phyloP scores from a whole-genome alignment of 2,888 invertebrate species.

The Callyntrura sp. region DNA sequence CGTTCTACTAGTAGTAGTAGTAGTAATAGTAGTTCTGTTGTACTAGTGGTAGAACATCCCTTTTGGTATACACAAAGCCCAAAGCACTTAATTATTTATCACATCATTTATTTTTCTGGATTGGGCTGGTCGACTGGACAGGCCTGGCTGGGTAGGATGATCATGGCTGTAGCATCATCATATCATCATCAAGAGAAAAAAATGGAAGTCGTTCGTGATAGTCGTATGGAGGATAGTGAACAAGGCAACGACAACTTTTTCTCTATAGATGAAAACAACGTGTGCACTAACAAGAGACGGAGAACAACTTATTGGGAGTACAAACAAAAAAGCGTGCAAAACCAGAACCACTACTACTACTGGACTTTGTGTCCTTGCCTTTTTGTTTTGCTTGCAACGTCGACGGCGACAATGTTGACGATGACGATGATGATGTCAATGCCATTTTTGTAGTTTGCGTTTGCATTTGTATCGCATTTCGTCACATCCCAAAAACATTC shows the following conservation, averaged over 20 bases:
- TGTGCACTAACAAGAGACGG: background rate
- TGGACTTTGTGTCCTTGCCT: constrained; percentile 61
- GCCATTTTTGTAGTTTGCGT: constrained; percentile 58
- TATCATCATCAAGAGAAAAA: constrained; percentile 19
- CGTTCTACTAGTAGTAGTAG: background rate
- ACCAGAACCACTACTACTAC: constrained; percentile 37
- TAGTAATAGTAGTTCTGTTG: too few species aligned
- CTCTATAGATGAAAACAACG: background rate
- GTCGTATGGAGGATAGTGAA: background rate
- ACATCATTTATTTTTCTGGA: constrained; percentile 53
- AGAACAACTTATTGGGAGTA: constrained; percentile 6
- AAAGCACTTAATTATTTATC: constrained; percentile 52
- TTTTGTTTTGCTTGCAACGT: constrained; percentile 20
- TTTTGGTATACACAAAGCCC: constrained; percentile 23
- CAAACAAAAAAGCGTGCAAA: constrained; percentile 37
- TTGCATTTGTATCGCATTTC: constrained; percentile 19
- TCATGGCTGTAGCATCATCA: background rate
- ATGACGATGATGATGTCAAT: constrained; percentile 57
- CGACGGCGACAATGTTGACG: constrained; percentile 4
- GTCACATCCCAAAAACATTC: constrained; percentile 30
- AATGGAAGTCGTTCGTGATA: constrained; percentile 22
- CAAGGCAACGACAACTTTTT: constrained; percentile 30
- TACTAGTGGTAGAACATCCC: background rate
- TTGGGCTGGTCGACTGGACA: constrained; percentile 28
- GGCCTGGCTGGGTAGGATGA: background rate